A percentile compares a stretch with the other conserved stretches of the same genome.
Evolutionary conservation across 2,797 vertebrate species (phyloP).

Genomic region (Rhabdophis nuchalis): DNA sequence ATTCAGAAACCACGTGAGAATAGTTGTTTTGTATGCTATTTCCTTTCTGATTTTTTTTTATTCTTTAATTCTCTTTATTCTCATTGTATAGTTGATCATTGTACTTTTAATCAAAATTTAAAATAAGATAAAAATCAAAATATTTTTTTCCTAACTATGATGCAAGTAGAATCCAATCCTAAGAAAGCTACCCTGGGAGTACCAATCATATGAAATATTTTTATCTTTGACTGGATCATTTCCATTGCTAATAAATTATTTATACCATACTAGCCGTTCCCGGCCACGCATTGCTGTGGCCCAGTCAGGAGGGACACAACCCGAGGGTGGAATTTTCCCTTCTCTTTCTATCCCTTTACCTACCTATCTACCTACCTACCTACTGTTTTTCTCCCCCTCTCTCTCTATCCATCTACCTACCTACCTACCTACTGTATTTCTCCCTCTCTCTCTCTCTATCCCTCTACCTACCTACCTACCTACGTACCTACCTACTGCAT

Average conservation of each 20-base stretch:
- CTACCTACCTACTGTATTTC: too few species aligned
- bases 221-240: not conserved
- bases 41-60: not conserved
- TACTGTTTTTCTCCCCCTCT: too few species aligned
- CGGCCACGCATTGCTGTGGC: too few species aligned
- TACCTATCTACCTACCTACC: too few species aligned
- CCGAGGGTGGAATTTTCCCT: too few species aligned
- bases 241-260: not conserved
- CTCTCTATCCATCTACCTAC: too few species aligned
- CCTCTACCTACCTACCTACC: too few species aligned
- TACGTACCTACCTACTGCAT: too few species aligned
- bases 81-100: not conserved
- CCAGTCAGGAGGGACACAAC: too few species aligned
- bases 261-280: too few species aligned
- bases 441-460: too few species aligned
- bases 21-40: not conserved
- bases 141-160: not conserved
- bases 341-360: too few species aligned
- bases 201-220: not conserved
- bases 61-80: not conserved
- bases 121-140: not conserved
- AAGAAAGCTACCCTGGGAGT: not conserved
- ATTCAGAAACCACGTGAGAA: not conserved
- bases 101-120: not conserved
- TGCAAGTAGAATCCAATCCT: not conserved